Evolutionary conservation across 2,797 vertebrate species (phyloP).

Genomic region (Ptychobarbus kaznakovi): DNA sequence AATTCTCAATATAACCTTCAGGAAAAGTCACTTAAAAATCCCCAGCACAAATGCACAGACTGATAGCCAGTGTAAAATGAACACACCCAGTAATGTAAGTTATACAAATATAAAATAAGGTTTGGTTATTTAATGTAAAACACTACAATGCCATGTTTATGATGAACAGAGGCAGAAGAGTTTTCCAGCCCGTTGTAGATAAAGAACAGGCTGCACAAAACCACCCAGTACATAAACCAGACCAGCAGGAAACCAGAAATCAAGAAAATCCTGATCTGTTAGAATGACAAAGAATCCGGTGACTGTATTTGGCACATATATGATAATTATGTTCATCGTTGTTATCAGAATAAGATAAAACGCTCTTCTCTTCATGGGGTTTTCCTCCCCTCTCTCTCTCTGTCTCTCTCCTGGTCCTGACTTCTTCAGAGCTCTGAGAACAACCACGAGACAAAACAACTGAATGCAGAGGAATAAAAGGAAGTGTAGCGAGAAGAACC

Average conservation of each 20-base stretch:
- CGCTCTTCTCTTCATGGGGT: conserved; percentile 18
- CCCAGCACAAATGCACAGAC: no score
- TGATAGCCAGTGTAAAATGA: no score
- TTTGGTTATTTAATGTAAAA: neutral
- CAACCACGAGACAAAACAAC: neutral
- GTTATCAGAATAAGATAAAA: neutral
- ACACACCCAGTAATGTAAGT: no score
- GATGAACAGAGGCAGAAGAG: no score
- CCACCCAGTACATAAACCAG: neutral
- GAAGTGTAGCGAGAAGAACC: neutral
- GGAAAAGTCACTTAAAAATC: no score
- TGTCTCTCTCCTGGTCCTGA: conserved; percentile 25
- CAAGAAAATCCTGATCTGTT: neutral
- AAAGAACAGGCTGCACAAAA: neutral
- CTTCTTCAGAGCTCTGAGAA: conserved; percentile 34
- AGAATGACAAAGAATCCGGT: neutral
- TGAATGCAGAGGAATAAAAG: neutral
- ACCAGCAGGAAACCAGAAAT: neutral
- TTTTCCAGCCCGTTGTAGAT: neutral
- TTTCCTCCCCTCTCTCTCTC: neutral
- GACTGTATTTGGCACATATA: neutral
- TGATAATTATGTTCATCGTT: no score
- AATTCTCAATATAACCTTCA: no score
- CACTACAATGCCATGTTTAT: neutral
- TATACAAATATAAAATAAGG: no score